A percentile compares a stretch with the other conserved stretches of the same genome.
phyloP scores from a whole-genome alignment of 2,888 invertebrate species.

The Phlogophora meticulosa region DNA sequence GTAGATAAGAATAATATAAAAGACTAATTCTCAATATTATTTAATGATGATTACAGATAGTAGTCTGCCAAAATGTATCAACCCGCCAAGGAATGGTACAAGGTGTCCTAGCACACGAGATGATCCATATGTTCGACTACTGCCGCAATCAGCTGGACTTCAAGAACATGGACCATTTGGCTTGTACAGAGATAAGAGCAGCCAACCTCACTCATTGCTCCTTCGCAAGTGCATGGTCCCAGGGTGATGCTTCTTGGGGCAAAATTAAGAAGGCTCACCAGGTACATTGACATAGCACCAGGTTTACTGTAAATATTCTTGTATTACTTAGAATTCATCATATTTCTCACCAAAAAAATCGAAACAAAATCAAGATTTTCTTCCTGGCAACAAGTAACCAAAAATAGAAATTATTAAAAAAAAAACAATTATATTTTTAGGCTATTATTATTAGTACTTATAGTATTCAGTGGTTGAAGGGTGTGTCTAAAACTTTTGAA shows the following conservation, averaged over 20 bases:
- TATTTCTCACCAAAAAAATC: too few relatives aligned
- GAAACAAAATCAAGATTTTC: too few relatives aligned
- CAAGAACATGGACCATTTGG: constrained; percentile 97
- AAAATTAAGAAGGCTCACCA: constrained; percentile 95
- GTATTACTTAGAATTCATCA: too few relatives aligned
- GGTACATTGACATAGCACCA: constrained; percentile 85
- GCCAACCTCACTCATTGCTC: constrained; percentile 98
- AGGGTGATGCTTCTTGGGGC: constrained; percentile 94
- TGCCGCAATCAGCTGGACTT: constrained; percentile 97
- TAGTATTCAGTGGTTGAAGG: too few relatives aligned
- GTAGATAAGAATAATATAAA: too few relatives aligned
- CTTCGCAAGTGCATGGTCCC: constrained; percentile 94
- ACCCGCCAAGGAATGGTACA: constrained; percentile 93
- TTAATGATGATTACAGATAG: constrained; percentile 93
- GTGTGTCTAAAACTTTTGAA: too few relatives aligned
- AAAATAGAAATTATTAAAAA: too few relatives aligned
- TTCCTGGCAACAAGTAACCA: too few relatives aligned
- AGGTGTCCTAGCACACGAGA: constrained; percentile 96
- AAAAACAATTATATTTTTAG: too few relatives aligned
- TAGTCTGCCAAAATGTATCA: constrained; percentile 97
- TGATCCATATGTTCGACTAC: constrained; percentile 99
- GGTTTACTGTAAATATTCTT: too few relatives aligned
- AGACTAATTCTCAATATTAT: neutral
- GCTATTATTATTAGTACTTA: too few relatives aligned
- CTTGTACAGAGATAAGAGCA: constrained; percentile 98